A percentile compares a stretch with the other conserved stretches of the same genome.
These are phyloP conservation scores for Lumbricus terrestris DNA, from an alignment of 2,888 invertebrate genomes.

Conservation along the genomic window DNA sequence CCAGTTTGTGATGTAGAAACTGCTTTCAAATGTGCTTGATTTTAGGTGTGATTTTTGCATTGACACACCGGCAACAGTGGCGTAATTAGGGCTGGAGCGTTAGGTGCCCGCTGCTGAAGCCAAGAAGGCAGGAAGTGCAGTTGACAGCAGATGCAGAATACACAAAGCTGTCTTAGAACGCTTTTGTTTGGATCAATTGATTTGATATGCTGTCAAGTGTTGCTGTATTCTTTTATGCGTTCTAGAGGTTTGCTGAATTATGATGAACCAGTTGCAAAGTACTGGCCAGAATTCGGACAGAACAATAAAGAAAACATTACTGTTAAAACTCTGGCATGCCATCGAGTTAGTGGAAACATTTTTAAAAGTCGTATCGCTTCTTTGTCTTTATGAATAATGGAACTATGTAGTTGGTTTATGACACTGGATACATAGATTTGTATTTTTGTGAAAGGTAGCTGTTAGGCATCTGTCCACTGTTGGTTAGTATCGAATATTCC, in stretches of 20 bases:
- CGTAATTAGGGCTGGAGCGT: too few species aligned
- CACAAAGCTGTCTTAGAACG: too few species aligned
- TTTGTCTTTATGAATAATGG: neutral
- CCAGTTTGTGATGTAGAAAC: too few species aligned
- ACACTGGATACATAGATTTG: neutral
- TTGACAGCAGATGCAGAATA: too few species aligned
- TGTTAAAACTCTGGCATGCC: constrained; percentile 53
- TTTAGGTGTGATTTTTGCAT: too few species aligned
- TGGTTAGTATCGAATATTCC: too few species aligned
- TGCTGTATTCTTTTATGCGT: neutral
- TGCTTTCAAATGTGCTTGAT: too few species aligned
- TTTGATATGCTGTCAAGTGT: too few species aligned
- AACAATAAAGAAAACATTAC: constrained; percentile 60
- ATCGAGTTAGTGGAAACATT: constrained; percentile 42
- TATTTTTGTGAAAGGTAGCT: neutral
- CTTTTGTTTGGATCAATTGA: too few species aligned
- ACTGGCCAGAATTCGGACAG: constrained; percentile 60
- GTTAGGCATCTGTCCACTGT: neutral
- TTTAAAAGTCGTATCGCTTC: neutral
- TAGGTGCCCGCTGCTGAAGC: too few species aligned
- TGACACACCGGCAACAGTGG: too few species aligned
- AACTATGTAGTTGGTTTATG: neutral
- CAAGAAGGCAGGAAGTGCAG: too few species aligned
- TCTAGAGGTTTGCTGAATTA: constrained; percentile 52
- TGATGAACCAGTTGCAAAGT: constrained; percentile 52